Conservation (phyloP, 2,113 vertebrate species). For the Eurystomus gularis region DNA sequence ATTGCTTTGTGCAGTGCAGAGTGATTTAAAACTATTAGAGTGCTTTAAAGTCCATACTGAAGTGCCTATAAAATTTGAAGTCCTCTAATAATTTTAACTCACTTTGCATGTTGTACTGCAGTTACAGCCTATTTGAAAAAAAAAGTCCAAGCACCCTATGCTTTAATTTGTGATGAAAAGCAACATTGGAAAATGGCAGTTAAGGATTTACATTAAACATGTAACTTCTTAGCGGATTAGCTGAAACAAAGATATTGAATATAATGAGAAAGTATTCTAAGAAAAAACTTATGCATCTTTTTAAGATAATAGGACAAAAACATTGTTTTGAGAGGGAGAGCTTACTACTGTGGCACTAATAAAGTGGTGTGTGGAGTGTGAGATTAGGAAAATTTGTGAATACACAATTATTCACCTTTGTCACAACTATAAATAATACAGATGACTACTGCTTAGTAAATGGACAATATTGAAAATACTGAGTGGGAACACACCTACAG, state of each 20-base stretch:
- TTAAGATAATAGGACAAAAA: neutral
- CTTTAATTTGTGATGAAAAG: slow-evolving; percentile 61
- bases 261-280: neutral
- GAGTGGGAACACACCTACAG: neutral
- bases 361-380: neutral
- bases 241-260: neutral
- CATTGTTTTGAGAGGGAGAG: neutral
- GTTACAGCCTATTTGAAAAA: slow-evolving; percentile 48
- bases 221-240: neutral
- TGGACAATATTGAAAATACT: neutral
- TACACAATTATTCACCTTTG: neutral
- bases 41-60: slow-evolving; percentile 61
- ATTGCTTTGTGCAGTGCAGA: slow-evolving; percentile 70
- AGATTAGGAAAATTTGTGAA: neutral
- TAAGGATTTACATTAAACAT: neutral
- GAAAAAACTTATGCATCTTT: neutral
- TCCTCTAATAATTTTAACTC: slow-evolving; percentile 66
- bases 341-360: neutral
- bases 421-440: neutral
- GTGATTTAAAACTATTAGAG: slow-evolving; percentile 71
- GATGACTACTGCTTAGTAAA: neutral
- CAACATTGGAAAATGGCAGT: slow-evolving; percentile 15
- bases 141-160: slow-evolving; percentile 24
- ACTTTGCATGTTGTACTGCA: slow-evolving; percentile 22
- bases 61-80: slow-evolving; percentile 69